Evolutionary conservation across 2,113 vertebrate species (phyloP).

Genomic region (Condylura cristata): DNA sequence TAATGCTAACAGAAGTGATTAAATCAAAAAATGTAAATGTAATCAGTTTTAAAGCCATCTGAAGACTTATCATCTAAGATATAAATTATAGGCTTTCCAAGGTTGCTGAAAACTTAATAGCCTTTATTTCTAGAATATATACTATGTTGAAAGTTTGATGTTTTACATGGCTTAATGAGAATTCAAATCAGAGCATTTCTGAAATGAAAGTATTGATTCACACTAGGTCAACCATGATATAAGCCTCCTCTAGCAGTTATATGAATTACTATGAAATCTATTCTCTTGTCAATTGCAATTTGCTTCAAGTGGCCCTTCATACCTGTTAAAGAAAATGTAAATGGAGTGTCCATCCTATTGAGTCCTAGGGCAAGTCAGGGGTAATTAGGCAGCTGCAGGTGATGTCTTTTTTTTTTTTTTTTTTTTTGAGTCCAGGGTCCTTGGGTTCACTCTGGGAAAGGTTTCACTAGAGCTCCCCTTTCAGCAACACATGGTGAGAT

Average conservation of each 20-base stretch:
- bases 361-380: too few relatives aligned
- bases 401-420: too few relatives aligned
- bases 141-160: conserved; percentile 40
- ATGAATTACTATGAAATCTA: background rate
- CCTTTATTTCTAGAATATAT: conserved; percentile 43
- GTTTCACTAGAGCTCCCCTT: too few relatives aligned
- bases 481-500: too few relatives aligned
- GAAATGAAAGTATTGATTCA: conserved; percentile 53
- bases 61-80: conserved; percentile 49
- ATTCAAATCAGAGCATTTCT: conserved; percentile 69
- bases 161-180: conserved; percentile 53
- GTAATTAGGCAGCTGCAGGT: too few relatives aligned
- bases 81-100: conserved; percentile 65
- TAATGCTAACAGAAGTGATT: conserved; percentile 61
- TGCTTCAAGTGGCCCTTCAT: background rate
- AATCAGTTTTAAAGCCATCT: conserved; percentile 68
- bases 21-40: conserved; percentile 73
- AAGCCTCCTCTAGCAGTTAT: conserved; percentile 27
- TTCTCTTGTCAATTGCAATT: background rate
- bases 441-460: too few relatives aligned
- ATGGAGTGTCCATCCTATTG: background rate
- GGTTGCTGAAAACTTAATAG: conserved; percentile 63
- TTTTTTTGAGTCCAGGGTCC: too few relatives aligned
- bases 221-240: conserved; percentile 52
- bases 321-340: conserved; percentile 40